phyloP scores from a whole-genome alignment of 2,888 invertebrate genomes.

The Hyposoter dolosus region DNA sequence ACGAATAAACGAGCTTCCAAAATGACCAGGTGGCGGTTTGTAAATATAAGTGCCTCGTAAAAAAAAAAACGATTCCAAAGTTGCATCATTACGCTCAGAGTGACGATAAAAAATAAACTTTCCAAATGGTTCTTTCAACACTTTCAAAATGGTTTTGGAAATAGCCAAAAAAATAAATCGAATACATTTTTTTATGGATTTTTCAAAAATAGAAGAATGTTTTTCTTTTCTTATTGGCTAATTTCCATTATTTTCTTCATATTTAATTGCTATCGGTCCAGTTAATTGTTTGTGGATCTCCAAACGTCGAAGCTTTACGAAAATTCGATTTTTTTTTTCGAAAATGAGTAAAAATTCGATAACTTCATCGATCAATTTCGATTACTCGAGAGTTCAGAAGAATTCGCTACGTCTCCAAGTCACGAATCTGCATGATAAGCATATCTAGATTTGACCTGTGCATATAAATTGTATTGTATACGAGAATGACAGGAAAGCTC shows the following conservation, averaged over 20 bases:
- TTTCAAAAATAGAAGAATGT: not conserved
- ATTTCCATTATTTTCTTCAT: not conserved
- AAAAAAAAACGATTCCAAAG: not conserved
- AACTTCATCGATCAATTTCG: not conserved
- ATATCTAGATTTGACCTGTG: slow-evolving; percentile 6
- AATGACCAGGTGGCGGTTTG: slow-evolving; percentile 30
- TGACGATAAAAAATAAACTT: slow-evolving; percentile 8
- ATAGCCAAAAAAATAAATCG: not conserved
- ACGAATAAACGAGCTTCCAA: slow-evolving; percentile 44
- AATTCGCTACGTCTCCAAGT: not conserved
- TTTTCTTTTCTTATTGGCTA: not conserved
- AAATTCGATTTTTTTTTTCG: no score
- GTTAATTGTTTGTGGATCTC: no score
- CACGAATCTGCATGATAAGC: slow-evolving; percentile 2
- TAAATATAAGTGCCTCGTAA: slow-evolving; percentile 27
- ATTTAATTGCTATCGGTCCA: no score
- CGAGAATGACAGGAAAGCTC: slow-evolving; percentile 56
- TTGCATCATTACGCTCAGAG: not conserved
- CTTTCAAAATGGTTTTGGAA: not conserved
- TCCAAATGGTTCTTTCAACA: not conserved
- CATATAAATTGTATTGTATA: slow-evolving; percentile 5
- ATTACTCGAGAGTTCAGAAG: not conserved
- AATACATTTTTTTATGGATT: not conserved
- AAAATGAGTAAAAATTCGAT: not conserved
- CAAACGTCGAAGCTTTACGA: no score